Evolutionary conservation across 2,113 vertebrate genomes (phyloP), one percentile per base, ranked within the genome.

Genomic region (Capreolus pygargus): DNA sequence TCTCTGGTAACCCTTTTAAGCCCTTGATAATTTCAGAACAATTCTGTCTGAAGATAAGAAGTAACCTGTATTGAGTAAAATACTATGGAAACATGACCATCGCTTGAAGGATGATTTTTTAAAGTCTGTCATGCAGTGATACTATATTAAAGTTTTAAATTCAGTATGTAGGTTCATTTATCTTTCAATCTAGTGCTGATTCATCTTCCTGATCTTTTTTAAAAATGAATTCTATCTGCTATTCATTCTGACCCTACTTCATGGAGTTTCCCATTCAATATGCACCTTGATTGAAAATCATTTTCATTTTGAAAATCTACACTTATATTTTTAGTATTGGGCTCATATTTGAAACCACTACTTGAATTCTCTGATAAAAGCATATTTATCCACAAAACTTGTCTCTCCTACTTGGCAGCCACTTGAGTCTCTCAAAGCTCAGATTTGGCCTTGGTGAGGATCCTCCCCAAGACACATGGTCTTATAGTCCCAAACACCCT

Each of bases 1-100:
- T 82, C 23, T 61, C 36, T 61, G 33, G 55, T 83, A 89, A 95
- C 3, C 21, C 86, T 93, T 97, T 67, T 50, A 91, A 91, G 25
- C 4, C 33, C 33, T 93, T 76, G 30, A 45, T 86, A 28, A 91
- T 91, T 91, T 97, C 45, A 92, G 52, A 92, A 96, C 25, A 84
- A 50, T 76, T 94, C 27, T 87, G 12, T 86, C 12, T 97, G 64
- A 95, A 92, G 58, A 21, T 88, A 96, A 33, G 6, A 61, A 94
- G 13, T 92, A 76, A 90, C 47, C 17, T 86, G 30, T 91, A 33
- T 12, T 91, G 79, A 86, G 55, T 88, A 94, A 87, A 96, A 92
- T 57, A 36, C 11, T 70, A n/a, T 15, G 78, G 58, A 67, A 97
- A 82, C 19, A 45, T 91, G 45, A 76, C 28, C 70, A 50, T 92